These are phyloP conservation scores for Rhea americana DNA, from an alignment of 2,113 vertebrate genomes.

Conservation along the genomic window DNA sequence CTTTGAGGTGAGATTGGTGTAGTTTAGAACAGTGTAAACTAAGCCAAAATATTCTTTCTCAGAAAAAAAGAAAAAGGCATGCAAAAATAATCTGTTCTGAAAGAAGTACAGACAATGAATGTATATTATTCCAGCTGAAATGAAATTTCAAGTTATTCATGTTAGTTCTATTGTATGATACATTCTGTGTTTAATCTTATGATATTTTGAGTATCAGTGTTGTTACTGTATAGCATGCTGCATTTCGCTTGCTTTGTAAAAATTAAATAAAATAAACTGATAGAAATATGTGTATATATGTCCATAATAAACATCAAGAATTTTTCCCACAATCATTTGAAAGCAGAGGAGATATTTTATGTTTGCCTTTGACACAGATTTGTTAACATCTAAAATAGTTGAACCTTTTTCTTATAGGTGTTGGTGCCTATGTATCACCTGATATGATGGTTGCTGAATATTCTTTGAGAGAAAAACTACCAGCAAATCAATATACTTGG, in stretches of 20 bases:
- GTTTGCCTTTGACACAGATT: neutral
- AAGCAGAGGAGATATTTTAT: neutral
- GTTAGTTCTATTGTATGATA: too few relatives aligned
- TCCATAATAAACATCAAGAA: neutral
- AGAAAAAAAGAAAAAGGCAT: accelerated
- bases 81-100: neutral
- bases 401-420: constrained; percentile 77
- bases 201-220: neutral
- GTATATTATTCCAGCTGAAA: neutral
- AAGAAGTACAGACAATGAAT: neutral
- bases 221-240: neutral
- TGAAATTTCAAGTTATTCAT: neutral
- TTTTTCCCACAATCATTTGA: neutral
- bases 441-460: constrained; percentile 99
- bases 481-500: constrained; percentile 98
- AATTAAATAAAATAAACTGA: neutral
- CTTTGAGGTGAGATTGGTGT: neutral
- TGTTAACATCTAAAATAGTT: neutral
- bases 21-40: neutral
- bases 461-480: constrained; percentile 95
- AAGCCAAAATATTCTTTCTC: neutral
- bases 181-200: too few relatives aligned
- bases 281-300: neutral
- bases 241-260: neutral
- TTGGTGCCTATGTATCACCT: constrained; percentile 96